Percentiles rank a stretch among this genome's conserved stretches.
Evolutionary conservation across 1,140 invertebrate species (phyloP).

Genomic region (Anoplolepis gracilipes): DNA sequence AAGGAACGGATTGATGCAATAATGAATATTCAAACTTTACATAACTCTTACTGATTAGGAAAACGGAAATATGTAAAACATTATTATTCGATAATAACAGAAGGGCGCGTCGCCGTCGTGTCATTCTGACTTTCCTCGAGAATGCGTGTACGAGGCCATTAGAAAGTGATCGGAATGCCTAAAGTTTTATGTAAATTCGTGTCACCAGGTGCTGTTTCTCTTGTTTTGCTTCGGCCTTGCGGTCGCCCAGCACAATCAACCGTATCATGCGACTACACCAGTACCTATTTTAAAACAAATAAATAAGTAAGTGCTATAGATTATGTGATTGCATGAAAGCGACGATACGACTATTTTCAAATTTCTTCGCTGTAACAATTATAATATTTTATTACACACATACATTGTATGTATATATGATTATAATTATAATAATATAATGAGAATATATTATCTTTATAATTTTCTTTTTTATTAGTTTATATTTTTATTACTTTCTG

Average conservation of each 20-base stretch:
- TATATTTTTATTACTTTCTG: background rate
- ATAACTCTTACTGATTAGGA: background rate
- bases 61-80: background rate
- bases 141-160: constrained; percentile 46
- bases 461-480: background rate
- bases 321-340: constrained; percentile 18
- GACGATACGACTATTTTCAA: background rate
- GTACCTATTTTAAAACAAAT: constrained; percentile 94
- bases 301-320: constrained; percentile 86
- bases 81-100: background rate
- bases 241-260: constrained; percentile 78
- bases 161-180: constrained; percentile 63
- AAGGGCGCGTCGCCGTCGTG: constrained; percentile 4
- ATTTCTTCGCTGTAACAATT: constrained; percentile 4
- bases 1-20: background rate
- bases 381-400: background rate
- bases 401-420: no score
- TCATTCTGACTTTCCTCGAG: constrained; percentile 22
- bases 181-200: constrained; percentile 63
- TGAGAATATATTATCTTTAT: background rate
- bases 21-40: background rate
- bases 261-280: constrained; percentile 87
- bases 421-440: no score
- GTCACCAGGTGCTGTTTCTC: constrained; percentile 76
- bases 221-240: constrained; percentile 73